phyloP scores from a whole-genome alignment of 1,140 invertebrate species.

The Argopecten irradians region DNA sequence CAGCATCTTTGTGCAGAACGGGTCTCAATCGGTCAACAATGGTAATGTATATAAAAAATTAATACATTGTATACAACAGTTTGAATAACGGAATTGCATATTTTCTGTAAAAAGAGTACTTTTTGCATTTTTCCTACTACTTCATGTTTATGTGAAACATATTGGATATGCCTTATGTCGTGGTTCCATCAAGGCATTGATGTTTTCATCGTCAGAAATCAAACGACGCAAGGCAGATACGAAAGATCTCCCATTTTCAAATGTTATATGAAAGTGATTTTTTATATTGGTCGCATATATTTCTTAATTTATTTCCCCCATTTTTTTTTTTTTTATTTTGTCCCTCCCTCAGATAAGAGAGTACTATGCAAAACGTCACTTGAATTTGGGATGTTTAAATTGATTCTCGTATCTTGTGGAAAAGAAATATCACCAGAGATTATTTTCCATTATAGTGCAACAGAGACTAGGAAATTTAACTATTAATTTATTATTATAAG shows the following conservation, averaged over 20 bases:
- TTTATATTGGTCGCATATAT: background rate
- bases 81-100: constrained; percentile 68
- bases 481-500: constrained; percentile 19
- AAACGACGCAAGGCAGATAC: constrained; percentile 12
- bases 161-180: constrained; percentile 2
- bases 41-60: constrained; percentile 48
- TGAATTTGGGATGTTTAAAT: constrained; percentile 23
- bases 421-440: background rate
- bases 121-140: constrained; percentile 22
- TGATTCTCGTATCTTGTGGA: constrained; percentile 15
- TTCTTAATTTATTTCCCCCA: background rate
- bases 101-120: constrained; percentile 56
- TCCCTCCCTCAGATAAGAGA: constrained; percentile 20
- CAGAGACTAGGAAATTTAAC: constrained; percentile 17
- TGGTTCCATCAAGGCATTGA: constrained; percentile 8
- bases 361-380: constrained; percentile 9
- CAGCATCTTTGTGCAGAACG: constrained; percentile 50
- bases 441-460: constrained; percentile 17
- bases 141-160: constrained; percentile 18
- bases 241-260: constrained; percentile 22
- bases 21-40: constrained; percentile 59
- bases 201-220: constrained; percentile 17
- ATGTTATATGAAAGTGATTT: constrained; percentile 18
- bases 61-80: constrained; percentile 32
- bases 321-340: background rate